Evolutionary conservation across 2,888 invertebrate species (phyloP).

Genomic region (Dolichomitus sp.): DNA sequence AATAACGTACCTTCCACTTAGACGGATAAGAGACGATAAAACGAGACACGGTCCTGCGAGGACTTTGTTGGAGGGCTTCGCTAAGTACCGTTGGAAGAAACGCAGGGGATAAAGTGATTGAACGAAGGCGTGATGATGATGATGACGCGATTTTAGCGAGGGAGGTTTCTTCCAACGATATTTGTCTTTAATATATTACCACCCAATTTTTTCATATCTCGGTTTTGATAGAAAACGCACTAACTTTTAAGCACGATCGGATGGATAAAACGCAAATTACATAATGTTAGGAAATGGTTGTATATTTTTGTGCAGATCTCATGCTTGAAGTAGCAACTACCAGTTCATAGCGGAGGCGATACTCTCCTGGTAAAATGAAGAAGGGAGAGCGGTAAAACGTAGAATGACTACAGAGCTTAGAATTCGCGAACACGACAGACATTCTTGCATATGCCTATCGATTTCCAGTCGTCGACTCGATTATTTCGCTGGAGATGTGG

Average conservation of each 20-base stretch:
- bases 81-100: conserved; percentile 51
- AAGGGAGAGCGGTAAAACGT: conserved; percentile 35
- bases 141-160: conserved; percentile 40
- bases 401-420: conserved; percentile 28
- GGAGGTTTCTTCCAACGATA: background rate
- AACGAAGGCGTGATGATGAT: conserved; percentile 40
- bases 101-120: conserved; percentile 52
- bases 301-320: conserved; percentile 12
- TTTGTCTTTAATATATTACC: background rate
- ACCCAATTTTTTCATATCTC: background rate
- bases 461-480: conserved; percentile 72
- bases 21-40: conserved; percentile 52
- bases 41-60: conserved; percentile 56
- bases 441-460: conserved; percentile 66
- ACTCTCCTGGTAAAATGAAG: conserved; percentile 43
- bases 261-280: too few relatives aligned
- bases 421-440: conserved; percentile 39
- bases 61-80: conserved; percentile 59
- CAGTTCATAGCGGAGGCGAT: conserved; percentile 34
- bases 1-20: conserved; percentile 45
- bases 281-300: background rate
- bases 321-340: conserved; percentile 26
- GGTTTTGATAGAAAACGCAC: background rate
- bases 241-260: background rate
- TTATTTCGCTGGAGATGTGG: conserved; percentile 65